Base-by-base conservation (phyloP, 2,888 invertebrate genomes). In the Pardosa pseudoannulata region DNA sequence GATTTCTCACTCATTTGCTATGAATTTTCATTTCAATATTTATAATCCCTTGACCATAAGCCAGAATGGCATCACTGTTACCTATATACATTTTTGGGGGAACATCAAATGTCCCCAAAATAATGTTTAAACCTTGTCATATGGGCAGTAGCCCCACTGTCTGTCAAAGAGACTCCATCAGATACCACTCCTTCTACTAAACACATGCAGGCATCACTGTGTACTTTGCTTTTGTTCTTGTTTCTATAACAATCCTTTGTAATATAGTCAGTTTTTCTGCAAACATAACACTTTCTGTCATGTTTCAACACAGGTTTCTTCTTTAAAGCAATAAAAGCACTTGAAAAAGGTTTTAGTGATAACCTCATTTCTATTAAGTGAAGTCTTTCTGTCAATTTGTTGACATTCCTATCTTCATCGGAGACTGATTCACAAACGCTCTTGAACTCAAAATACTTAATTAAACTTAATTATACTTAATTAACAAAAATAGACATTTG, bases 111-210 rank as follows among this genome's bases (percentile, higher is more conserved):
- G 9, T 5, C 2, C 16, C 2, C 16, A 46, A 46, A 46, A 46
- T 13, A 46, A 11, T 46, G 67, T 46, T 46, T 28, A 70, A 19
- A 28, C 7, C 16, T 68, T 19, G 71, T 79, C 79, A 71, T 79
- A 28, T 79, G 32, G 27, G 62, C 36, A n/a, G 71, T 28, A 9
- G 79, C 79, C 9, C 79, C 79, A 71, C 56, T 56, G 39, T 79
- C 79, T 7, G 71, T 71, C 11, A 79, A 31, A 70, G 62, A 79
- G n/a, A 62, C 29, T 27, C 71, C 28, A 6, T 46, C 28, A 32
- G 31, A 36, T 39, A 6, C n/a, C 16, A 56, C 29, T 7, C 62
- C 70, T 28, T 56, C 32, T 5, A 46, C 28, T 0, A 23, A 29
- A 39, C 71, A 56, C 32, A 79, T 32, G 56, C 70, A 79, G 23